These are phyloP conservation scores for Ictalurus punctatus DNA, from an alignment of 2,113 vertebrate genomes.

Conservation along the genomic window DNA sequence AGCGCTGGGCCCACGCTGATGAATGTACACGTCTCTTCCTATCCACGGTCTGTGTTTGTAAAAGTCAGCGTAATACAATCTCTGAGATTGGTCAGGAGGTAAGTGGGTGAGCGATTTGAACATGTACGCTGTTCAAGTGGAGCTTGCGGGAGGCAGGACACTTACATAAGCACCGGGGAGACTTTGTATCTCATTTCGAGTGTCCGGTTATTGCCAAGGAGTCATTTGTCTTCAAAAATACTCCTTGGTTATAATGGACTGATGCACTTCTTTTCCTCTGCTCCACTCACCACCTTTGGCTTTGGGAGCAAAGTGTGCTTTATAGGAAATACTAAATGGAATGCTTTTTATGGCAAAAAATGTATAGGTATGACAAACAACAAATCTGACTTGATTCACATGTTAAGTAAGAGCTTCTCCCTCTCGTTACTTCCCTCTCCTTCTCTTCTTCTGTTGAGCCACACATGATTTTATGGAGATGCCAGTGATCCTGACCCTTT, in stretches of 20 bases:
- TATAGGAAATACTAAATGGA: constrained; percentile 31
- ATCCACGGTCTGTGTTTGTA: constrained; percentile 55
- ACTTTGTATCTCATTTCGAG: constrained; percentile 51
- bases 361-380: background rate
- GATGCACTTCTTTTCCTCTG: constrained; percentile 27
- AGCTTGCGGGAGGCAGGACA: constrained; percentile 36
- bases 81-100: constrained; percentile 55
- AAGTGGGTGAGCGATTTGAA: constrained; percentile 55
- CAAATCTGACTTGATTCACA: background rate
- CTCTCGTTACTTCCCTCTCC: no score
- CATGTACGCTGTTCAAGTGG: constrained; percentile 39
- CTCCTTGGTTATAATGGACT: constrained; percentile 44
- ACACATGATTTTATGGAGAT: no score
- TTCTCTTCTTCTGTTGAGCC: no score
- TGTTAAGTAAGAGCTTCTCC: background rate
- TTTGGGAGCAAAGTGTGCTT: constrained; percentile 16
- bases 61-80: constrained; percentile 60
- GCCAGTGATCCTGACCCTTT: no score
- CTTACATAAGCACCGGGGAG: constrained; percentile 47
- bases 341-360: background rate
- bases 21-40: constrained; percentile 54
- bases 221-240: constrained; percentile 46
- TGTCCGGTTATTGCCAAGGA: constrained; percentile 39
- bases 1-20: constrained; percentile 39
- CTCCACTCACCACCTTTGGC: constrained; percentile 28